Percentiles rank a stretch among this genome's conserved stretches.
These are phyloP conservation scores for Aphelinus atriplicis DNA, from an alignment of 1,140 invertebrate genomes.

Conservation along the genomic window DNA sequence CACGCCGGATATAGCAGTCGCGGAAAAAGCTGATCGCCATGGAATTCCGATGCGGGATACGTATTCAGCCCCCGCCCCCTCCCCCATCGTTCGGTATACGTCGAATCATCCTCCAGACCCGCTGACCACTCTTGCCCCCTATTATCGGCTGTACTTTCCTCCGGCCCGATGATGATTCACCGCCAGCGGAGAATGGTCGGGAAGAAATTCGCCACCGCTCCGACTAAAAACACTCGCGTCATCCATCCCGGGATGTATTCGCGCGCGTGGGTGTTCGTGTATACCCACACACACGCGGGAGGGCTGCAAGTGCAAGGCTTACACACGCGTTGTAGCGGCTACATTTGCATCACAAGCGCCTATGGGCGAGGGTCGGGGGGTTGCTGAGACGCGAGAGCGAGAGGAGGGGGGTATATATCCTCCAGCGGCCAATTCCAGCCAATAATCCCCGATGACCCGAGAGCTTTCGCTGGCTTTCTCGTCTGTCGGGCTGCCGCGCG, in stretches of 20 bases:
- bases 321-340: no score
- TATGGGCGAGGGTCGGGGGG: constrained; percentile 7
- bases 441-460: constrained; percentile 62
- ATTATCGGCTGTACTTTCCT: no score
- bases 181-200: no score
- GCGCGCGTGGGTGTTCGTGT: no score
- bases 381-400: constrained; percentile 35
- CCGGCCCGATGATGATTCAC: no score
- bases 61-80: no score
- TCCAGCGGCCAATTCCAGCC: constrained; percentile 60
- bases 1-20: constrained; percentile 1
- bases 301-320: no score
- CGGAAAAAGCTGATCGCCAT: constrained; percentile 50
- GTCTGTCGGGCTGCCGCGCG: constrained; percentile 56
- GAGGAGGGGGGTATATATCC: constrained; percentile 41
- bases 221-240: no score
- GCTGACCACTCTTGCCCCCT: no score
- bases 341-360: constrained; percentile 36
- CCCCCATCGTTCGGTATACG: constrained; percentile 1
- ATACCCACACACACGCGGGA: no score
- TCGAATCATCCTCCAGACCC: constrained; percentile 44
- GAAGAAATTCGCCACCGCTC: no score
- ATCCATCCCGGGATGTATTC: no score
- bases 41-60: constrained; percentile 53
- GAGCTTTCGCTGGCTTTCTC: constrained; percentile 42